Conservation (phyloP, 2,113 vertebrate genomes). For the Podocnemis expansa region DNA sequence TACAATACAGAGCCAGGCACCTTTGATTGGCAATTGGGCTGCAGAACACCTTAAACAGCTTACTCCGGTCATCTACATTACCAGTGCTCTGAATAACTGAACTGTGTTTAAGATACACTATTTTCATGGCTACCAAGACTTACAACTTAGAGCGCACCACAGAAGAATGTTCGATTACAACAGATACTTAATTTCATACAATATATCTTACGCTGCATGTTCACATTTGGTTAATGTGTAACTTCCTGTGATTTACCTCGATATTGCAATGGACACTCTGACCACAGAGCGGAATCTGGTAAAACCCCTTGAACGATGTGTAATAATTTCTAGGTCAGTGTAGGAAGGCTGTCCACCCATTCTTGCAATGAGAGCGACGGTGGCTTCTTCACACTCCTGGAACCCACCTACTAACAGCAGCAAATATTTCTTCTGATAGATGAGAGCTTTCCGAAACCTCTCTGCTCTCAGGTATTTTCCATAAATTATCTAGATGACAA, state of each 20-base stretch:
- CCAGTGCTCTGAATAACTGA: background rate
- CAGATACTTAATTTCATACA: background rate
- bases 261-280: slow-evolving; percentile 92
- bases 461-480: slow-evolving; percentile 93
- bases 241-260: slow-evolving; percentile 80
- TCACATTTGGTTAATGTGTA: background rate
- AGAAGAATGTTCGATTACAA: background rate
- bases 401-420: slow-evolving; percentile 94
- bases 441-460: slow-evolving; percentile 95
- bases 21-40: background rate
- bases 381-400: slow-evolving; percentile 96
- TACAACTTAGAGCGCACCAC: background rate
- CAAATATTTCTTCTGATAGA: slow-evolving; percentile 98
- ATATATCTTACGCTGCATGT: background rate
- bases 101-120: background rate
- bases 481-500: slow-evolving; percentile 87
- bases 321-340: slow-evolving; percentile 77
- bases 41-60: background rate
- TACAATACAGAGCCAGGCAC: background rate
- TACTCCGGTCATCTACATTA: background rate
- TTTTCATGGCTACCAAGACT: background rate
- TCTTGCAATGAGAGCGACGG: slow-evolving; percentile 86
- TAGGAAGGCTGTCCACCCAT: slow-evolving; percentile 88
- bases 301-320: slow-evolving; percentile 81
- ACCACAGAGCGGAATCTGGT: slow-evolving; percentile 91